Conservation (phyloP, 2,113 vertebrate species). For the Macrotis lagotis region DNA sequence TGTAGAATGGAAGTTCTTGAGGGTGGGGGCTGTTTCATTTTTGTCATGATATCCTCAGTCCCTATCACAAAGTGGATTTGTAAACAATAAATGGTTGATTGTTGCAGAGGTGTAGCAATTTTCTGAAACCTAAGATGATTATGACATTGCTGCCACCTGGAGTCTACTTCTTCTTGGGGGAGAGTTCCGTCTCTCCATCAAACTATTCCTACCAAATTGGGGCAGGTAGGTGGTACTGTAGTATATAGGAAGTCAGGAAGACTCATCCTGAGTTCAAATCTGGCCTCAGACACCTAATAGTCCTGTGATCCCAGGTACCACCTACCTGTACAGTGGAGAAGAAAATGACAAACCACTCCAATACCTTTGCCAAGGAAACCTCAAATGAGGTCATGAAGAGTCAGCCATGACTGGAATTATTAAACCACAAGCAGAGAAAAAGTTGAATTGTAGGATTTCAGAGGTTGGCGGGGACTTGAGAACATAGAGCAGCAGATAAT, state of each 20-base stretch:
- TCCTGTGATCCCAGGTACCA: no score
- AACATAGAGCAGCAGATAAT: background rate
- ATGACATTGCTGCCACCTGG: background rate
- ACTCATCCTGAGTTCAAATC: background rate
- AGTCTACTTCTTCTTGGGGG: background rate
- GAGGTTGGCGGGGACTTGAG: background rate
- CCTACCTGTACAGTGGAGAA: no score
- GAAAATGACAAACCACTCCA: background rate
- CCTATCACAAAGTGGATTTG: background rate
- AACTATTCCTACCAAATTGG: background rate
- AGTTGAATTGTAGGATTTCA: background rate
- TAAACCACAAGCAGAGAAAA: background rate
- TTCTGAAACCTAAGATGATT: background rate
- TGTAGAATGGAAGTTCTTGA: background rate
- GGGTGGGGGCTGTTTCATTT: background rate
- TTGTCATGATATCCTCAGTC: no score
- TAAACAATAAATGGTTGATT: no score
- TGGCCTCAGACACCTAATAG: background rate
- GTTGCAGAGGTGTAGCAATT: background rate
- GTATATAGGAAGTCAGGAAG: background rate
- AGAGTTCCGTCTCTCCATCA: background rate
- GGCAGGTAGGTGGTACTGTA: background rate
- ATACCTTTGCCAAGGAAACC: background rate
- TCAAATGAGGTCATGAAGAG: background rate
- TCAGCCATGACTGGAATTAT: background rate